Base-by-base conservation (phyloP, 2,888 invertebrate genomes). In the Agrochola lota region DNA sequence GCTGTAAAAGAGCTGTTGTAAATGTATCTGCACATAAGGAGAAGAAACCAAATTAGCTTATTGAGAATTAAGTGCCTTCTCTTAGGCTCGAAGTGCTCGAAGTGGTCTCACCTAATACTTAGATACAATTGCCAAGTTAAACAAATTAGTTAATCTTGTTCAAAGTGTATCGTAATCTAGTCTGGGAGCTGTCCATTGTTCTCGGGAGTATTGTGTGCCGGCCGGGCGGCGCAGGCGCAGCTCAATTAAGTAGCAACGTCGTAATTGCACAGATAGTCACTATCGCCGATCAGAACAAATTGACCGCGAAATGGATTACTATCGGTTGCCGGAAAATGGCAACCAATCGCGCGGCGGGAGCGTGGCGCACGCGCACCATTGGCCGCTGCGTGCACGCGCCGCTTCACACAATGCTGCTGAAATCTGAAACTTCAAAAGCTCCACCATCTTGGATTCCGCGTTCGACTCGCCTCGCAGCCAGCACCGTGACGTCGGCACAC, bases 241-340 rank as follows among this genome's bases (percentile, higher is more conserved):
- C 88, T 90, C 93, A 92, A 93, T 93, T 93, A 93, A 92, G 90
- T 89, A 89, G 88, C 90, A 82, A 86, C 88, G 84, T 86, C 83
- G 91, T 91, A 93, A 93, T 93, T 91, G 91, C 85, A 81, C 88
- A 87, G 91, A 90, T 90, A 90, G 81, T 78, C 63, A 81, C 87
- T 91, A 91, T 93, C 92, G 89, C 81, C 84, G 91, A 93, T 93
- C 92, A 91, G 91, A 93, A 94, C 95, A 93, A 95, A 95, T 95
- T 94, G 93, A 92, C 91, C 93, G 93, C 89, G 91, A 94, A 93
- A 93, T 93, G 90, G 92, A 93, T 93, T 90, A 92, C 81, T 81
- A 92, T 92, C 88, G 88, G 78, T 68, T 82, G 72, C 81, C 74
- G 84, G 82, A 87, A 90, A 89, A 86, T 87, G 87, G 88, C 87